Evolutionary conservation across 2,888 invertebrate species (phyloP).

Genomic region (Philereme vetulata): DNA sequence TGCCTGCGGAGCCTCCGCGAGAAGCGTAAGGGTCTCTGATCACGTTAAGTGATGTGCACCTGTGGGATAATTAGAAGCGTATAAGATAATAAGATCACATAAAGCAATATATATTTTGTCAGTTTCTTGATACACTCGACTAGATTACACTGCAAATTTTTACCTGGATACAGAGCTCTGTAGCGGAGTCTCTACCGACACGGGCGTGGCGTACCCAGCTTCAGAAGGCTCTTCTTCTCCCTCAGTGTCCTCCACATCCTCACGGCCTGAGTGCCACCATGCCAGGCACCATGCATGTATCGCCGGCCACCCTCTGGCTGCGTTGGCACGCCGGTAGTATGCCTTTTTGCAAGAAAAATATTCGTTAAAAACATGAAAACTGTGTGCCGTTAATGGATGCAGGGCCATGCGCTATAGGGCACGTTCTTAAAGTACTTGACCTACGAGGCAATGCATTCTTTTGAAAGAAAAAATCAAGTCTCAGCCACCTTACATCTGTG

Average conservation of each 20-base stretch:
- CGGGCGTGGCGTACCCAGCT: constrained; percentile 90
- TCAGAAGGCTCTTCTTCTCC: constrained; percentile 91
- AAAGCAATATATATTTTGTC: no score
- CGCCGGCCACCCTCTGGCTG: constrained; percentile 75
- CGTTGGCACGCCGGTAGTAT: constrained; percentile 52
- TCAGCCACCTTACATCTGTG: no score
- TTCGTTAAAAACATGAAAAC: no score
- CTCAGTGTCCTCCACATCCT: constrained; percentile 91
- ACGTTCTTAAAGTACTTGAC: no score
- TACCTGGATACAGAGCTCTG: constrained; percentile 93
- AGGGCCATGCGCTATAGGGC: no score
- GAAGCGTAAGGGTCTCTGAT: constrained; percentile 89
- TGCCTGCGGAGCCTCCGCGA: constrained; percentile 78
- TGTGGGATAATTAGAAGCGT: constrained; percentile 43
- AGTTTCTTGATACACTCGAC: no score
- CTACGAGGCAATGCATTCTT: no score
- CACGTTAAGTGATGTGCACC: constrained; percentile 93
- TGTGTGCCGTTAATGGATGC: no score
- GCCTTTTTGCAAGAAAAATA: constrained; percentile 43
- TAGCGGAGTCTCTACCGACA: constrained; percentile 93
- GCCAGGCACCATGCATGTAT: constrained; percentile 92
- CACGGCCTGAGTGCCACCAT: constrained; percentile 95
- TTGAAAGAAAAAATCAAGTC: no score
- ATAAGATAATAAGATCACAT: no score
- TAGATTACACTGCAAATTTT: no score